Conservation (phyloP, 2,113 vertebrate genomes). For the Myotis lucifugus region DNA sequence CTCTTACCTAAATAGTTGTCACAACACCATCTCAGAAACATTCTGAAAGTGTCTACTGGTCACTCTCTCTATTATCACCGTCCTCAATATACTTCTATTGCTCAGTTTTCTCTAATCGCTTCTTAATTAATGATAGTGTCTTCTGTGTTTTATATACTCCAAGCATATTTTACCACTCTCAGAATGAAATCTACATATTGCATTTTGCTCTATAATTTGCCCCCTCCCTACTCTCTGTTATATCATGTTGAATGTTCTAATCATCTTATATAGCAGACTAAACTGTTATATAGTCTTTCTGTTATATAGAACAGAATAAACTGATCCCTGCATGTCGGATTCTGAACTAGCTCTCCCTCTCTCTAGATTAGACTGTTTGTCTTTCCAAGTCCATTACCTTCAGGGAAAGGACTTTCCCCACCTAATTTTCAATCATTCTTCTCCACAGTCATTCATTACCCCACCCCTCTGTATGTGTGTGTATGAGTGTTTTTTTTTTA, state of each 20-base stretch:
- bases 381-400: not conserved
- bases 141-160: not conserved
- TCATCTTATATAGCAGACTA: not conserved
- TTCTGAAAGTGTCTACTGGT: not conserved
- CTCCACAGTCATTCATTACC: not conserved
- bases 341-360: not conserved
- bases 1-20: not conserved
- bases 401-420: not conserved
- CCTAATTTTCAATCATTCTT: not conserved
- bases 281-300: not conserved
- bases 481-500: not conserved
- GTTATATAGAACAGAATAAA: not conserved
- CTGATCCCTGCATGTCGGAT: accelerated
- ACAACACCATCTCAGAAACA: not conserved
- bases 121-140: not conserved
- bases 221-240: not conserved
- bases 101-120: not conserved
- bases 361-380: not conserved
- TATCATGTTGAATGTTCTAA: not conserved
- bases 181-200: not conserved
- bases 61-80: accelerated
- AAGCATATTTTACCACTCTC: not conserved
- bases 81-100: not conserved
- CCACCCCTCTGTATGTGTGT: not conserved
- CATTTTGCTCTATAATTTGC: not conserved